phyloP scores from a whole-genome alignment of 2,797 vertebrate genomes.

The Phylloscopus collybita region DNA sequence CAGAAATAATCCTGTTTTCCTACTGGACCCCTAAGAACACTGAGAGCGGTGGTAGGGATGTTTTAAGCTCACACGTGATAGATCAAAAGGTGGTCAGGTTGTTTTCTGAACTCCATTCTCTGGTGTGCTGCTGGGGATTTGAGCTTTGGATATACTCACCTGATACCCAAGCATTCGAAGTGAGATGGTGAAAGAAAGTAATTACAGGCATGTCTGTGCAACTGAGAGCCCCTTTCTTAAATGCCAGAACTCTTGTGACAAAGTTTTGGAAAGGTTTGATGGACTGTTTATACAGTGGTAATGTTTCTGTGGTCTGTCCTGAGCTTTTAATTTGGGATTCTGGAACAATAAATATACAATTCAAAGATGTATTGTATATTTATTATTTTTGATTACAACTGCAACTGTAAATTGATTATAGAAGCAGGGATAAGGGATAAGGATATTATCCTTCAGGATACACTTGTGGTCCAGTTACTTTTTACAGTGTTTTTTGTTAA shows the following conservation, averaged over 20 bases:
- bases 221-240: background rate
- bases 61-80: background rate
- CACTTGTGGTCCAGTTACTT: background rate
- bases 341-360: background rate
- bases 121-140: background rate
- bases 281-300: background rate
- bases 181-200: background rate
- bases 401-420: background rate
- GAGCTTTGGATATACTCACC: background rate
- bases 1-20: slow-evolving; percentile 32
- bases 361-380: background rate
- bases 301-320: background rate
- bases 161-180: background rate
- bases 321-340: background rate
- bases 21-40: background rate
- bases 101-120: background rate
- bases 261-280: background rate
- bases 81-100: background rate
- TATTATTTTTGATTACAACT: background rate
- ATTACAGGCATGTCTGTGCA: background rate
- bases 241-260: background rate
- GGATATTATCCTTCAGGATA: background rate
- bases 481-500: background rate
- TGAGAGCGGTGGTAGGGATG: background rate
- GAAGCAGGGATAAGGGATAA: background rate